These are phyloP conservation scores for Orius insidiosus DNA, from an alignment of 1,140 invertebrate species.

Conservation along the genomic window DNA sequence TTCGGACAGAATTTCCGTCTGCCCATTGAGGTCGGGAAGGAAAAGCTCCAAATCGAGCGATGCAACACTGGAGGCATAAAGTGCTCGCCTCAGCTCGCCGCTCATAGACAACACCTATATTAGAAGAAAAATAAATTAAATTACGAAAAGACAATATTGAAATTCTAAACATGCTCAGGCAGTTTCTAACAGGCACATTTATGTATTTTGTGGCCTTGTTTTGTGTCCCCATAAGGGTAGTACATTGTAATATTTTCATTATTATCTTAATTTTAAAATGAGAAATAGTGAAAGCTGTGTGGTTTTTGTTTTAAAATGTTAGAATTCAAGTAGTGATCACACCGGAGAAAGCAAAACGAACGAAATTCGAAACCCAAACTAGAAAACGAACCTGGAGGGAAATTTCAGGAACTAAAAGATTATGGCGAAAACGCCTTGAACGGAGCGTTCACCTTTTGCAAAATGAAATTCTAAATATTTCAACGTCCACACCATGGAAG, in stretches of 20 bases:
- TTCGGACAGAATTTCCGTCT: slow-evolving; percentile 74
- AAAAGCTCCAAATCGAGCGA: slow-evolving; percentile 70
- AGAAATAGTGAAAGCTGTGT: no score
- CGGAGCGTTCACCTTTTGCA: no score
- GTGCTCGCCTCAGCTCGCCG: slow-evolving; percentile 67
- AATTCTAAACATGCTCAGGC: no score
- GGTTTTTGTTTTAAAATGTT: neutral
- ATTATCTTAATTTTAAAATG: no score
- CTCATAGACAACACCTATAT: slow-evolving; percentile 73
- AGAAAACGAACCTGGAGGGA: neutral
- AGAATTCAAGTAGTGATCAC: neutral
- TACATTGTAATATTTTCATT: no score
- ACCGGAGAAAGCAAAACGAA: neutral
- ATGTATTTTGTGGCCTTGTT: no score
- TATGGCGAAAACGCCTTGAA: neutral
- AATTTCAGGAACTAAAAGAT: neutral
- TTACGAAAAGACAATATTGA: neutral
- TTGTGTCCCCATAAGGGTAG: no score
- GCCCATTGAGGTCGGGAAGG: slow-evolving; percentile 72
- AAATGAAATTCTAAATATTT: no score
- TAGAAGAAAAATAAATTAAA: slow-evolving; percentile 18
- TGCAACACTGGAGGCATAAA: slow-evolving; percentile 54
- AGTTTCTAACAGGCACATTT: no score
- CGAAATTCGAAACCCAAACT: neutral
- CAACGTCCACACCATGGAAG: no score